Conservation (phyloP, 2,888 invertebrate species). For the Amblyjoppa fuscipennis region DNA sequence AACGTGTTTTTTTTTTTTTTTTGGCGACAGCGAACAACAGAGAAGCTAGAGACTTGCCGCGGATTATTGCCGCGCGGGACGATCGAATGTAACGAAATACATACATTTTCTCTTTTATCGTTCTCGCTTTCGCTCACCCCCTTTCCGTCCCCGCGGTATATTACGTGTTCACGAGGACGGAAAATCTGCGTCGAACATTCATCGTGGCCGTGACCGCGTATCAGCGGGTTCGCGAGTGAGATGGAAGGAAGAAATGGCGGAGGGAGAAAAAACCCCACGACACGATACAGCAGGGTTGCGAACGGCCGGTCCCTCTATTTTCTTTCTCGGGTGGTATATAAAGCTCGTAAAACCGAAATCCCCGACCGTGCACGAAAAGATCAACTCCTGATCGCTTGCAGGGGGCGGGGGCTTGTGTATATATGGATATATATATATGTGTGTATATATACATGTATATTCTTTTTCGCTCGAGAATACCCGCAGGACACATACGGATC, state of each 20-base stretch:
- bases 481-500: constrained; percentile 69
- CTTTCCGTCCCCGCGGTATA: neutral
- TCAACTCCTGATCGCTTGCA: constrained; percentile 58
- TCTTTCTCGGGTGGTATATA: constrained; percentile 67
- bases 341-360: constrained; percentile 80
- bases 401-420: neutral
- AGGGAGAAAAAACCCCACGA: constrained; percentile 20
- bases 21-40: neutral
- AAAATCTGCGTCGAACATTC: constrained; percentile 56
- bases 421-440: neutral
- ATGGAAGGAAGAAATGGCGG: constrained; percentile 27
- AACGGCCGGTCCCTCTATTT: constrained; percentile 40
- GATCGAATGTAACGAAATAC: constrained; percentile 45
- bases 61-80: constrained; percentile 2
- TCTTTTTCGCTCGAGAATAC: constrained; percentile 34
- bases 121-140: constrained; percentile 4
- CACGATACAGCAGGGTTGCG: constrained; percentile 40
- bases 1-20: constrained; percentile 22
- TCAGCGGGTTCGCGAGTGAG: constrained; percentile 25
- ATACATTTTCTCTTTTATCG: constrained; percentile 49
- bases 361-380: constrained; percentile 72
- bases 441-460: neutral
- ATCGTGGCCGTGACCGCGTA: constrained; percentile 37
- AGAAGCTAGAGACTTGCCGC: constrained; percentile 21
- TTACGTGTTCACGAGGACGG: constrained; percentile 26